Evolutionary conservation across 2,113 vertebrate genomes (phyloP), one percentile per base, ranked within the genome.

Genomic region (Nibea coibor): DNA sequence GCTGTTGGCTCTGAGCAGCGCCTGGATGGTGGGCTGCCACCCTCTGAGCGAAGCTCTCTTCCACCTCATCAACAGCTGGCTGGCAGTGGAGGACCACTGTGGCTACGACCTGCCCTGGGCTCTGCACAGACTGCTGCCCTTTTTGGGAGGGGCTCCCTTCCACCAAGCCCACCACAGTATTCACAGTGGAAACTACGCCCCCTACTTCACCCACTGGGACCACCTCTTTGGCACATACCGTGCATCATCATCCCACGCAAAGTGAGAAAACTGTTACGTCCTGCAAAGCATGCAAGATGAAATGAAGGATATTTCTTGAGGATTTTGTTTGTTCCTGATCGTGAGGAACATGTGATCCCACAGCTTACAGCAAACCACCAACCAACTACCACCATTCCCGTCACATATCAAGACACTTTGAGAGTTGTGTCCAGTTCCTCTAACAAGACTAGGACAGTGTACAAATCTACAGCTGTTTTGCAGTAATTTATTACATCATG

Each of bases 191-290:
- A 96, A 96, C 47, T 96, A 92, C 6, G 96, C 96, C 2, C 96
- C 96, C 10, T 95, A 95, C 72, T 96, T 96, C 81, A 94, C 84
- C 20, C 95, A 96, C 86, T 96, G 95, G 95, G 95, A 96, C 72
- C 86, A 59, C 8, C 80, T 96, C 4, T 95, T 90, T 63, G 94
- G 94, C 2, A 95, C 96, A 1, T 88, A 92, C 69, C 56, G 16
- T 3, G 10, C 22, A 24, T 16, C 43, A 22, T 22, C 28, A 45
- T 39, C 35, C 8, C 14, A 0, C 24, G 4, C 26, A 50, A 11
- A 66, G 4, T 42, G 54, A 74, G 20, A 12, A 22, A 62, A 50
- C 24, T 47, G 22, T 15, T 43, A 15, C 43, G 0, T 63, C 10
- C 17, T 15, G 31, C 4, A 31, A 53, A 22, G 1, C 63, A 22